Percentiles rank a stretch among this genome's conserved stretches.
Evolutionary conservation across 1,140 invertebrate genomes (phyloP).

Genomic region (Drosophila nigromelanica): DNA sequence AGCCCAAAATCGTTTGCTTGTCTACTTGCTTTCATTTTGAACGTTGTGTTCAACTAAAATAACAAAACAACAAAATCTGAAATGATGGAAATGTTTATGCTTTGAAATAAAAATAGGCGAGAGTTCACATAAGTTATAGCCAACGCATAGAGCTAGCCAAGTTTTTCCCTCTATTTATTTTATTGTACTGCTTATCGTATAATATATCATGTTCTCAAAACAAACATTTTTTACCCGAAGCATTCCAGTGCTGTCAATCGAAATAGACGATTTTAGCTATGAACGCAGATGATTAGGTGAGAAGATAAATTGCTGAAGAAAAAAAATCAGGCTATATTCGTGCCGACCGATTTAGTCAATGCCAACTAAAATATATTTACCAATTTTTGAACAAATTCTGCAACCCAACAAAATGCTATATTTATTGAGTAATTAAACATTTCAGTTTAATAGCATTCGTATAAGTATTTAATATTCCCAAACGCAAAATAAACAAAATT

Average conservation of each 20-base stretch:
- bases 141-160: background rate
- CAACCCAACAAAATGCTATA: background rate
- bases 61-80: background rate
- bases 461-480: background rate
- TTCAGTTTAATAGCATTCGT: too few relatives aligned
- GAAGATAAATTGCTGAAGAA: constrained; percentile 20
- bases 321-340: background rate
- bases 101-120: constrained; percentile 28
- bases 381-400: too few relatives aligned
- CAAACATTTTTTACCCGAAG: constrained; percentile 23
- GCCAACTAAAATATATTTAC: too few relatives aligned
- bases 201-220: constrained; percentile 41
- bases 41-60: background rate
- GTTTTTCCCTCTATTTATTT: background rate
- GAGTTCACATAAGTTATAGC: constrained; percentile 35
- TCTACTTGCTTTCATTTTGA: constrained; percentile 16
- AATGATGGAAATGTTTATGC: constrained; percentile 42
- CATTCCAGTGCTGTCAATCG: constrained; percentile 35
- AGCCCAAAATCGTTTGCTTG: constrained; percentile 2
- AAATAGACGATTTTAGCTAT: constrained; percentile 3
- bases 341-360: background rate
- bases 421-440: background rate
- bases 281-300: constrained; percentile 24
- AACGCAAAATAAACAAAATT: too few relatives aligned
- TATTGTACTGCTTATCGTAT: constrained; percentile 18